Evolutionary conservation across 2,113 vertebrate genomes (phyloP), one percentile per base, ranked within the genome.

Genomic region (Cricetomys ansorgei): DNA sequence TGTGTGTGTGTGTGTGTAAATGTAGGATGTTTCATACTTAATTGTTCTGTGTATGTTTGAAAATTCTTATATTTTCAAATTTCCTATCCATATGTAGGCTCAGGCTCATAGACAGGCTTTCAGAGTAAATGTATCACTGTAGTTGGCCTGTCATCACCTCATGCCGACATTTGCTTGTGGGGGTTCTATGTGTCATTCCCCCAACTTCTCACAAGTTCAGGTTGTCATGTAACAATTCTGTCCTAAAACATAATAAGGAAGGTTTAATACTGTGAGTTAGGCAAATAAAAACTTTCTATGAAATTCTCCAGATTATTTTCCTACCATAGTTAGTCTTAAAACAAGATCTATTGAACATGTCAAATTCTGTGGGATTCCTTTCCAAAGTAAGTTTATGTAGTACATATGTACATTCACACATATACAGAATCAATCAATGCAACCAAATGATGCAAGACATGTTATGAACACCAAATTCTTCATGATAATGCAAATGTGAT

Each of bases 101-200:
- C 57, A 62, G 40, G n/a, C n/a, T 83, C 15, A 5, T 31, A 43
- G 50, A 62, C 70, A 96, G 11, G 27, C 3, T 69, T 45, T 53
- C 53, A 48, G 10, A 55, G 67, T 43, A 72, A 86, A 70, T 37
- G 8, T 0, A 50, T n/a, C 21, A n/a, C 64, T 21, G 77, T 21
- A 72, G 27, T 2, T 8, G 9, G 1, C 13, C 0, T 45, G 4
- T 17, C 4, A 21, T 19, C 3, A 7, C 11, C 9, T 40, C 17
- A 11, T 27, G 2, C 40, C 88, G 37, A 34, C 8, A 23, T n/a
- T 48, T 57, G 25, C 48, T 57, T 57, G n/a, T 40, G 17, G 6
- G 5, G 21, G 37, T 59, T 45, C 1, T 27, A 29, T 37, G 12
- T 11, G 4, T 3, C 1, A 0, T 31, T 75, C 31, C 6, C 34